A percentile compares a stretch with the other conserved stretches of the same genome.
These are phyloP conservation scores for Himalopsyche phryganea DNA, from an alignment of 1,140 invertebrate genomes.

Conservation along the genomic window DNA sequence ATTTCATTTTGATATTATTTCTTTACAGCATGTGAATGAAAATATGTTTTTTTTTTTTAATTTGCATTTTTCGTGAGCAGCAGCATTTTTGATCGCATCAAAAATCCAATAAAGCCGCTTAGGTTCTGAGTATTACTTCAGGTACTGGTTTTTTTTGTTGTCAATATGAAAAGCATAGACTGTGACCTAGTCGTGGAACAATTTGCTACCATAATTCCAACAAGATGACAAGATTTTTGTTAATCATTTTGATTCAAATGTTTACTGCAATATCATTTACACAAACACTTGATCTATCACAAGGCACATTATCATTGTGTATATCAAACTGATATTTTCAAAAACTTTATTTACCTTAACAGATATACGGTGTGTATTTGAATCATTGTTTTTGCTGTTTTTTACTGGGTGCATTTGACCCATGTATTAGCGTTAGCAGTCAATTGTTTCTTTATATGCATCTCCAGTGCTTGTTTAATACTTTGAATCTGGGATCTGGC, in stretches of 20 bases:
- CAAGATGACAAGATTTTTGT: too few species aligned
- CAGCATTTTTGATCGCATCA: conserved; percentile 7
- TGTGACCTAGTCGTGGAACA: too few species aligned
- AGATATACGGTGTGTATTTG: background rate
- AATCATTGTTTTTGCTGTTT: background rate
- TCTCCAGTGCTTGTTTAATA: conserved; percentile 81
- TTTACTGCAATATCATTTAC: too few species aligned
- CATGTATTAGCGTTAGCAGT: background rate
- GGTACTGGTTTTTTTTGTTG: conserved; percentile 77
- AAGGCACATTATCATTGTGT: too few species aligned
- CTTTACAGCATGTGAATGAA: conserved; percentile 8
- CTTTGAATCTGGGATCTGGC: conserved; percentile 49
- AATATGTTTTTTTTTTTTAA: conserved; percentile 1
- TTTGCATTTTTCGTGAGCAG: conserved; percentile 6
- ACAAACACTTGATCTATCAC: too few species aligned
- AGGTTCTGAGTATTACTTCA: conserved; percentile 95
- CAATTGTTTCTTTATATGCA: background rate
- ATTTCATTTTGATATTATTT: too few species aligned
- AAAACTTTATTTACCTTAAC: too few species aligned
- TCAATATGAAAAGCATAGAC: background rate
- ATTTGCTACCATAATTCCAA: too few species aligned
- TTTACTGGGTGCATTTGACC: background rate
- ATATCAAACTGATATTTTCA: too few species aligned
- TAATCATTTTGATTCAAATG: too few species aligned
- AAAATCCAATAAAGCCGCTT: conserved; percentile 44